Conservation (phyloP, 2,797 vertebrate genomes). For the Urophycis tenuis region DNA sequence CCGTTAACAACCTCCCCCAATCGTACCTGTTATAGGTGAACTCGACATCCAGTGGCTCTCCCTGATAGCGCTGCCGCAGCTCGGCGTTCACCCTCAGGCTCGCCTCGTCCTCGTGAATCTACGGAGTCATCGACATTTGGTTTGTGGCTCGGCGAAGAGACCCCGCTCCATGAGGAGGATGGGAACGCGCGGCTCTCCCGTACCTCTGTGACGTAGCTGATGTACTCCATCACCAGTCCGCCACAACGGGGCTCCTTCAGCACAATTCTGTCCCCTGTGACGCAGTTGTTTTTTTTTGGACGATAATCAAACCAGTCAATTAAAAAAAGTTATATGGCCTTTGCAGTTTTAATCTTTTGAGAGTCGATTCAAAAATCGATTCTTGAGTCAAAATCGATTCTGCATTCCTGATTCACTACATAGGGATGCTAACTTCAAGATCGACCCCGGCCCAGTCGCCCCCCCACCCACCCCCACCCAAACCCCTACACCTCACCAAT, state of each 20-base stretch:
- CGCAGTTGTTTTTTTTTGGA: too few species aligned
- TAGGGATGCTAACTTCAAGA: too few species aligned
- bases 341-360: too few species aligned
- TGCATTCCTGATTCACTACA: too few species aligned
- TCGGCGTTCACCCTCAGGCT: slow-evolving; percentile 78
- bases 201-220: slow-evolving; percentile 80
- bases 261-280: slow-evolving; percentile 81
- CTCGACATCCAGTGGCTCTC: slow-evolving; percentile 88
- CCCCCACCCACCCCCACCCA: too few species aligned
- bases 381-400: too few species aligned
- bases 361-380: too few species aligned
- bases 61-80: slow-evolving; percentile 78
- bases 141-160: too few species aligned
- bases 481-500: slow-evolving; percentile 65
- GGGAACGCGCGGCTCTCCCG: slow-evolving; percentile 7
- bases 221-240: slow-evolving; percentile 69
- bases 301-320: background rate
- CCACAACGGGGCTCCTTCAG: slow-evolving; percentile 73
- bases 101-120: slow-evolving; percentile 82
- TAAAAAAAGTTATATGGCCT: background rate
- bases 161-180: background rate
- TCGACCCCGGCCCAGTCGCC: too few species aligned
- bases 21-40: slow-evolving; percentile 83
- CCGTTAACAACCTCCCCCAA: background rate
- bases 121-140: too few species aligned